Evolutionary conservation across 2,888 invertebrate genomes (phyloP).

Genomic region (Steinernema carpocapsae): DNA sequence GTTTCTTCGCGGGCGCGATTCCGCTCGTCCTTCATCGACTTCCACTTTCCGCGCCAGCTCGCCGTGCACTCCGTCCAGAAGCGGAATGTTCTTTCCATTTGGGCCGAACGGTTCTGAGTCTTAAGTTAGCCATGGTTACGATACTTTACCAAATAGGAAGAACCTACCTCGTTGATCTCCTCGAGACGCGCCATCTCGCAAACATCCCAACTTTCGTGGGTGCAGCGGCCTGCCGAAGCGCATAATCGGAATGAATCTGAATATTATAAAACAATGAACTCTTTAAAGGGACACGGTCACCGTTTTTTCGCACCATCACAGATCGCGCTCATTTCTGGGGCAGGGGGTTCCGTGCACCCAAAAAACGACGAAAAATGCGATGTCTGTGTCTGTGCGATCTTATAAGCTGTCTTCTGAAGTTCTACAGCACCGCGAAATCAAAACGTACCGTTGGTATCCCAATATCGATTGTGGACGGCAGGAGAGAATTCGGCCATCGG

Average conservation of each 20-base stretch:
- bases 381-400: not conserved
- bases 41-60: constrained; percentile 77
- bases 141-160: not conserved
- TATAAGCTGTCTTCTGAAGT: constrained; percentile 7
- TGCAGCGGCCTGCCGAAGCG: constrained; percentile 19
- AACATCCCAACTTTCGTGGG: constrained; percentile 19
- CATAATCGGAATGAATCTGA: constrained; percentile 25
- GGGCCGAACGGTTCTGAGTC: constrained; percentile 87
- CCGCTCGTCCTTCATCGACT: constrained; percentile 79
- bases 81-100: constrained; percentile 98
- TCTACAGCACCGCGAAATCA: not conserved
- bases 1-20: constrained; percentile 90
- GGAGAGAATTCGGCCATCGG: constrained; percentile 29
- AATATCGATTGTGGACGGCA: constrained; percentile 28
- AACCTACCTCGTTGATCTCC: constrained; percentile 14
- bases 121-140: constrained; percentile 26
- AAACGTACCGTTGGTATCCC: constrained; percentile 13
- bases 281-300: too few species aligned
- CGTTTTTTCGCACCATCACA: too few species aligned
- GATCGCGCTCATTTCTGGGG: too few species aligned
- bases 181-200: constrained; percentile 18
- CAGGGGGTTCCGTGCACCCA: not conserved
- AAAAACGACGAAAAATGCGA: not conserved
- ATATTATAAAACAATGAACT: too few species aligned
- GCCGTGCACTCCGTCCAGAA: constrained; percentile 99